Conservation (phyloP, 2,113 vertebrate genomes). For the Etheostoma spectabile region DNA sequence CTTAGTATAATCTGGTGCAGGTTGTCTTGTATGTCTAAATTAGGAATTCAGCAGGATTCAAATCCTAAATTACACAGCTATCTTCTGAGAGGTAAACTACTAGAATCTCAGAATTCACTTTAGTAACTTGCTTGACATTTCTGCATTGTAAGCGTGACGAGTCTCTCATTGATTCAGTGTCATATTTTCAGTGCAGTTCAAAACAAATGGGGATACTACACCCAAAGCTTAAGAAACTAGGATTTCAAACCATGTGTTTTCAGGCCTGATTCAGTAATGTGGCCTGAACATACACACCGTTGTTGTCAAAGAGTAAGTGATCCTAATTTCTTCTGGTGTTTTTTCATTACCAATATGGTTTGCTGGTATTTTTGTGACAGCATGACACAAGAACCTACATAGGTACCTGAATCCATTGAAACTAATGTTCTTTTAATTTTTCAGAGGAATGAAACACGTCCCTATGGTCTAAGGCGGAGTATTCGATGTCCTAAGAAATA, state of each 20-base stretch:
- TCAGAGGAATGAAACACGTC: constrained; percentile 67
- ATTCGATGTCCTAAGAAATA: constrained; percentile 78
- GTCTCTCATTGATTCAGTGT: not conserved
- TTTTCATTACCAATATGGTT: not conserved
- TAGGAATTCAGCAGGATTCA: not conserved
- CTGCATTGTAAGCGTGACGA: not conserved
- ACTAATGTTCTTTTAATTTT: constrained; percentile 37
- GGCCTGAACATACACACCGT: constrained; percentile 26
- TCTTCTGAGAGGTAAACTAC: constrained; percentile 30
- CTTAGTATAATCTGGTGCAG: constrained; percentile 54
- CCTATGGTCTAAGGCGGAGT: constrained; percentile 66
- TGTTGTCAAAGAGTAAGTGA: constrained; percentile 60
- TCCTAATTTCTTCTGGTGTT: not conserved
- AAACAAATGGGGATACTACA: constrained; percentile 5
- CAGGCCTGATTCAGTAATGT: constrained; percentile 31
- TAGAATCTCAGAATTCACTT: not conserved
- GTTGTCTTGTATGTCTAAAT: constrained; percentile 29
- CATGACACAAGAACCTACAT: not conserved
- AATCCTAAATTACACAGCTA: constrained; percentile 20
- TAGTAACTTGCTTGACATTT: constrained; percentile 2
- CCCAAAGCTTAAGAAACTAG: not conserved
- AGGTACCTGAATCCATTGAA: not conserved
- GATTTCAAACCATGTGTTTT: constrained; percentile 21
- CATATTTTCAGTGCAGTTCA: not conserved
- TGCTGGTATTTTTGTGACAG: not conserved